These are phyloP conservation scores for Paracanthobrama guichenoti DNA, from an alignment of 2,113 vertebrate genomes.

Conservation along the genomic window DNA sequence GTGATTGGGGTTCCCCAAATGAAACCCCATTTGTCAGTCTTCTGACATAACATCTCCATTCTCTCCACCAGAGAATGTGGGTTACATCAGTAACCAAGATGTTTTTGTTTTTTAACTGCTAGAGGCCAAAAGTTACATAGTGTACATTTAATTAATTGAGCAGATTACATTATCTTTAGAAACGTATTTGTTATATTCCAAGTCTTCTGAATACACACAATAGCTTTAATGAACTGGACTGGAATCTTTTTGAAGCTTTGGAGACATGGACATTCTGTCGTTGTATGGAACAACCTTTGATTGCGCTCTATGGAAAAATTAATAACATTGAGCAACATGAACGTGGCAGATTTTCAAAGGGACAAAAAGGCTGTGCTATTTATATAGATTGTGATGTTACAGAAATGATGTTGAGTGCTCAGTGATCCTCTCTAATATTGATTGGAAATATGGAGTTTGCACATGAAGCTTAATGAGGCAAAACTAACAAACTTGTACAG, in stretches of 20 bases:
- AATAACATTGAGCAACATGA: neutral
- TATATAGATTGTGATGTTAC: slow-evolving; percentile 3
- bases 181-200: neutral
- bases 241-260: too few species aligned
- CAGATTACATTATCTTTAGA: neutral
- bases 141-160: neutral
- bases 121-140: too few species aligned
- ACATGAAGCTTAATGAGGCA: slow-evolving; percentile 15
- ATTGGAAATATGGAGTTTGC: slow-evolving; percentile 5
- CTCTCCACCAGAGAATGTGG: too few species aligned
- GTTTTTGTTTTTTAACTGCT: too few species aligned
- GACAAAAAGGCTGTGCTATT: neutral
- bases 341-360: too few species aligned
- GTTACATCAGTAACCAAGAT: too few species aligned
- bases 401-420: neutral
- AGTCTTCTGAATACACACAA: neutral
- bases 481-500: slow-evolving; percentile 10
- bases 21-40: too few species aligned
- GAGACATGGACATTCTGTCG: too few species aligned
- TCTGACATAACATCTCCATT: too few species aligned
- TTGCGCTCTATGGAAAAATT: neutral
- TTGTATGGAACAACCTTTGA: too few species aligned
- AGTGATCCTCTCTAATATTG: slow-evolving; percentile 17
- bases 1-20: too few species aligned
- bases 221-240: too few species aligned